Evolutionary conservation across 2,888 invertebrate species (phyloP).

Genomic region (Lithodes maja): DNA sequence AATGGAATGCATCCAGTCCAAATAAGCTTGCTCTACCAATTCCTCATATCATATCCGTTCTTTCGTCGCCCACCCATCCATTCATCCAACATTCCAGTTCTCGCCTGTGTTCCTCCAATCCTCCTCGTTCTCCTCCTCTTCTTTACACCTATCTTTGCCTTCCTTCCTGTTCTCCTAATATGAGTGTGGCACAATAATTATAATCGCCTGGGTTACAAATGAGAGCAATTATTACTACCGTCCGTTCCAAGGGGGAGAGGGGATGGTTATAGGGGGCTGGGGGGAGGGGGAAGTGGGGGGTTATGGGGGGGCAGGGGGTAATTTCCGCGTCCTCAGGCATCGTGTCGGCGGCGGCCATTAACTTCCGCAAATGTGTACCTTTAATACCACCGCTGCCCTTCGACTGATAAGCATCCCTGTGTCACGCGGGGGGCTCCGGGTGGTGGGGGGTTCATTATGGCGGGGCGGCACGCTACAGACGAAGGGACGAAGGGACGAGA

Average conservation of each 20-base stretch:
- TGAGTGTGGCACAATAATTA: too few species aligned
- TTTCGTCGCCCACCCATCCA: too few species aligned
- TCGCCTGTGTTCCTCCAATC: too few species aligned
- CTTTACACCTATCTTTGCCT: background rate
- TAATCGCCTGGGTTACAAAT: slow-evolving; percentile 20
- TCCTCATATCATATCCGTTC: too few species aligned
- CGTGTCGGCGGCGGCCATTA: slow-evolving; percentile 37
- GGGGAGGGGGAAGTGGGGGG: too few species aligned
- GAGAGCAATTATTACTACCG: slow-evolving; percentile 23
- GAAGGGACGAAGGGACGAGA: background rate
- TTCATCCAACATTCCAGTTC: too few species aligned
- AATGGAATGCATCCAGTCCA: too few species aligned
- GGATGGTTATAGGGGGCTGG: too few species aligned
- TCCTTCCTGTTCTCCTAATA: background rate
- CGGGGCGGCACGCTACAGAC: slow-evolving; percentile 20
- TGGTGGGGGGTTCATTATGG: background rate
- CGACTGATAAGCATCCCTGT: slow-evolving; percentile 33
- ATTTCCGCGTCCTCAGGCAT: slow-evolving; percentile 18
- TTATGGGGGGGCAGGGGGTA: background rate
- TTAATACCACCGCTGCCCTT: slow-evolving; percentile 27
- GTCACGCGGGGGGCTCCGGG: slow-evolving; percentile 21
- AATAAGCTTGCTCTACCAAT: too few species aligned
- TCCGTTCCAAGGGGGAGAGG: background rate
- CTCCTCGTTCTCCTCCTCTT: background rate
- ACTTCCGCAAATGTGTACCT: slow-evolving; percentile 38